Evolutionary conservation across 2,888 invertebrate genomes (phyloP).

Genomic region (Phengaris alcon): DNA sequence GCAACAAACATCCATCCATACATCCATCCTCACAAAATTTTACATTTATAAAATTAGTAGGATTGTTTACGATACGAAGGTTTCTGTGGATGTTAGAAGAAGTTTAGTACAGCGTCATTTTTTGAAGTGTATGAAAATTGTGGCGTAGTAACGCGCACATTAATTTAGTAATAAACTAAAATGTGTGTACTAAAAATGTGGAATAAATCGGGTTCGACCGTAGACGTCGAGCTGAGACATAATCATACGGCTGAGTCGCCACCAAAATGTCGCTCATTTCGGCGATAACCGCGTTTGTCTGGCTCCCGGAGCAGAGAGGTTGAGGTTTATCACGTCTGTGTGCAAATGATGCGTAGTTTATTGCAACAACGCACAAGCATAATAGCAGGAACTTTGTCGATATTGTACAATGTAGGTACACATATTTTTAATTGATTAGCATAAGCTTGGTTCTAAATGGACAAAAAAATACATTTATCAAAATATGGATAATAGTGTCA

Average conservation of each 20-base stretch:
- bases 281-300: conserved; percentile 32
- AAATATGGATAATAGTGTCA: background rate
- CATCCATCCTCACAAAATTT: too few species aligned
- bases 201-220: conserved; percentile 15
- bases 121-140: background rate
- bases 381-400: too few species aligned
- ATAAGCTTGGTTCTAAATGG: too few species aligned
- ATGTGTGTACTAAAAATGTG: too few species aligned
- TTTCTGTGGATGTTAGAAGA: background rate
- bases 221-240: conserved; percentile 15
- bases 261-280: conserved; percentile 22
- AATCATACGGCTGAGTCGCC: conserved; percentile 24
- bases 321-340: background rate
- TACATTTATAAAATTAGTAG: too few species aligned
- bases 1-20: too few species aligned
- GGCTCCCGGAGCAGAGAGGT: background rate
- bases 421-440: too few species aligned
- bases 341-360: background rate
- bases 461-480: background rate
- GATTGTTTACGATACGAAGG: background rate
- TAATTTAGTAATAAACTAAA: background rate
- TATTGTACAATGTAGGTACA: too few species aligned
- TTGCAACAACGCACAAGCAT: background rate
- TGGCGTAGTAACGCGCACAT: background rate
- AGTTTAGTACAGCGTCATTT: background rate